Evolutionary conservation across 2,888 invertebrate genomes (phyloP), one percentile per base, ranked within the genome.

Genomic region (Hyposoter dolosus): DNA sequence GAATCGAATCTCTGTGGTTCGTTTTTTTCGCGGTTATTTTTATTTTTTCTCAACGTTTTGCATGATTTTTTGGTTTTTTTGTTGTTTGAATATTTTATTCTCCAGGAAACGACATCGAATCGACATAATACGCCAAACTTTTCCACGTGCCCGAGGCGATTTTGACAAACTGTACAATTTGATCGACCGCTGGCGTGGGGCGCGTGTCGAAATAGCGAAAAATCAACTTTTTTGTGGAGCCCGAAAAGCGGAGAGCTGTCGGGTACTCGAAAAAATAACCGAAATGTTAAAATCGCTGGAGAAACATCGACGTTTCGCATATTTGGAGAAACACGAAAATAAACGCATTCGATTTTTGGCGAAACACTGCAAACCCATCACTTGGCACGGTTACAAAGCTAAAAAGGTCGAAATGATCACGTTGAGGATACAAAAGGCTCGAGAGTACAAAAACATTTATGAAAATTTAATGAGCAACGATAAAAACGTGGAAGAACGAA

Each of bases 381-480:
- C 96, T 82, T 98, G 98, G 97, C 95, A 95, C 85, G 96, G 97
- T 47, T 96, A 96, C 89, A 97, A 97, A 91, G 97, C 96, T 28
- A 95, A 95, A 84, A 92, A 96, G 50, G 96, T 98, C 23, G 96
- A 97, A 88, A 97, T 98, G 97, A 97, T 98, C 89, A 97, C 98
- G 0, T 92, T 97, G 75, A 97, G 97, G 92, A 97, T 97, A 28
- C 97, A 98, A 91, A 96, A 96, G 90, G 98, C 97, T 19, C 96
- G 96, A 75, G 96, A 97, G 91, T 95, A 98, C 68, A 96, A 96
- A 82, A 96, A 96, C 89, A 94, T 98, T 19, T 98, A 97, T 92
- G 95, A 96, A 90, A 95, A 96, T 78, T 95, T 98, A 89, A 95
- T 95, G 72, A 94, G 95, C 47, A 95, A 95, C 76, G 95, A 96